A percentile compares a stretch with the other conserved stretches of the same genome.
phyloP scores from a whole-genome alignment of 2,797 vertebrate genomes.

The Neoniphon sammara region DNA sequence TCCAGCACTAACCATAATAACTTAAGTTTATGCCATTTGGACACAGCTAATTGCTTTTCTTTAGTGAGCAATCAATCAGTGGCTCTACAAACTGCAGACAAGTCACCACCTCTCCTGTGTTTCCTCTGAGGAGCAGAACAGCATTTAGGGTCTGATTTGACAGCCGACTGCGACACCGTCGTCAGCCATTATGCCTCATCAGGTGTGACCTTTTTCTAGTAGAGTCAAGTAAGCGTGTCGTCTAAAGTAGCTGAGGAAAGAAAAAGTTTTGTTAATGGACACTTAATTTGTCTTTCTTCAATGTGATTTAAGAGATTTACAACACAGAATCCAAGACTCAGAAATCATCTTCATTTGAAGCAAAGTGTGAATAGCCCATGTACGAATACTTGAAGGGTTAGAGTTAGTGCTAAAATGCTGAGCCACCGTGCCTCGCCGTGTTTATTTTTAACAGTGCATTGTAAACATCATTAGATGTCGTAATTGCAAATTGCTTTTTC shows the following conservation, averaged over 20 bases:
- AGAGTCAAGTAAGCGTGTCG: not conserved
- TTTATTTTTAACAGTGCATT: no score
- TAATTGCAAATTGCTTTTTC: no score
- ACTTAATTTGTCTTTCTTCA: not conserved
- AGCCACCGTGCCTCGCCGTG: no score
- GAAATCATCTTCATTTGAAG: not conserved
- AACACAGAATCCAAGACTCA: not conserved
- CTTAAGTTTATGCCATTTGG: slow-evolving; percentile 46
- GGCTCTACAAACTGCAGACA: slow-evolving; percentile 6
- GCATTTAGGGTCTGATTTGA: not conserved
- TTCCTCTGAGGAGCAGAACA: not conserved
- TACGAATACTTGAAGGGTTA: not conserved
- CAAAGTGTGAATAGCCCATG: not conserved
- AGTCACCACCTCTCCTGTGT: slow-evolving; percentile 14
- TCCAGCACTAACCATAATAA: slow-evolving; percentile 54
- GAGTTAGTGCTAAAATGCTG: no score
- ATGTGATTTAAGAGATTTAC: not conserved
- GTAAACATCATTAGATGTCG: no score
- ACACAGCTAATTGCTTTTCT: slow-evolving; percentile 25
- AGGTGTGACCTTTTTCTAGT: no score
- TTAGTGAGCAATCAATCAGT: slow-evolving; percentile 26
- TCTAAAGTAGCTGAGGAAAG: not conserved
- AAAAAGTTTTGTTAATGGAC: not conserved
- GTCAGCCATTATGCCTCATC: no score
- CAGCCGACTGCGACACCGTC: not conserved